Conservation (phyloP, 2,888 invertebrate genomes). For the Eupithecia tripunctaria region DNA sequence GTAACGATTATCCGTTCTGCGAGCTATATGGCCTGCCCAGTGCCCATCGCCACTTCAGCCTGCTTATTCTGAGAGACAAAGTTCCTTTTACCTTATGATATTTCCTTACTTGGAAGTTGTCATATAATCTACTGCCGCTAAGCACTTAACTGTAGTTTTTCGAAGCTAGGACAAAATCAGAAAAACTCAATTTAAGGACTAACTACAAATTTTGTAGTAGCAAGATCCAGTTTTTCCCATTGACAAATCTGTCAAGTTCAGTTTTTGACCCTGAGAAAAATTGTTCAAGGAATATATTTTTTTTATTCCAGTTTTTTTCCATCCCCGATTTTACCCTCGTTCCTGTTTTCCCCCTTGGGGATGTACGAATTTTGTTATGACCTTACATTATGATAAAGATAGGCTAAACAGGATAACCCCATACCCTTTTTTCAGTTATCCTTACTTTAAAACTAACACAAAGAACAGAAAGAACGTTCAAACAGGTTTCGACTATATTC, state of each 20-base stretch:
- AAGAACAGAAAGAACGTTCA: background rate
- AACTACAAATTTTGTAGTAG: background rate
- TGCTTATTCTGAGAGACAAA: no score
- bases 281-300: no score
- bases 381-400: background rate
- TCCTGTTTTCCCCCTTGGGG: no score
- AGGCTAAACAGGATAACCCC: background rate
- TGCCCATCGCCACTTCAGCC: no score
- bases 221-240: no score
- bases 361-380: background rate
- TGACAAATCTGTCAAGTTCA: no score
- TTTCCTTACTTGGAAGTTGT: background rate
- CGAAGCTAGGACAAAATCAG: background rate
- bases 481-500: background rate
- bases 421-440: background rate
- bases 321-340: no score
- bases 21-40: no score
- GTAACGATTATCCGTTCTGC: no score
- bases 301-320: no score
- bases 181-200: background rate
- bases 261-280: no score
- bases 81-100: no score
- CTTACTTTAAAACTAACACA: background rate
- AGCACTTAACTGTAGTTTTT: background rate
- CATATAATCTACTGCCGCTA: background rate